phyloP scores from a whole-genome alignment of 2,797 vertebrate species.

The Tadarida brasiliensis region DNA sequence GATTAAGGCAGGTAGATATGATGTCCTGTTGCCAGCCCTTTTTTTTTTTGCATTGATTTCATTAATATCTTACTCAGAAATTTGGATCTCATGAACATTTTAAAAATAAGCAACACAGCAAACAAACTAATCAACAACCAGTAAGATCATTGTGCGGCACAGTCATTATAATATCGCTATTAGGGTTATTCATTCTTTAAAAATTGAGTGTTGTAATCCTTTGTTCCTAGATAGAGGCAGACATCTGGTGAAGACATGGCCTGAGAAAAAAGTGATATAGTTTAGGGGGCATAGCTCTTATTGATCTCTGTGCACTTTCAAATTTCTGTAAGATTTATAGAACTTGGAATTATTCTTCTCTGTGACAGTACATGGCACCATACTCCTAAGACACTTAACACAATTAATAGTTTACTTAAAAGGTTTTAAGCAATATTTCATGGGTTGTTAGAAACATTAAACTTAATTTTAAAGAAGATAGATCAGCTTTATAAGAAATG shows the following conservation, averaged over 20 bases:
- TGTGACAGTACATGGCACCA: neutral
- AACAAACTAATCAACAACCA: neutral
- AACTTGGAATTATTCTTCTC: conserved; percentile 34
- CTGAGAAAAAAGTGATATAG: neutral
- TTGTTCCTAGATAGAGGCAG: neutral
- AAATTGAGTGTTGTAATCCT: neutral
- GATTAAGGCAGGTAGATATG: neutral
- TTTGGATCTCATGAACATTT: neutral
- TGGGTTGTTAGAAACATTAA: conserved; percentile 1
- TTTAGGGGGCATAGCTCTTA: neutral
- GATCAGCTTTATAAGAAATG: neutral
- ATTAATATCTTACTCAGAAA: conserved; percentile 31
- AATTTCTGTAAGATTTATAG: neutral
- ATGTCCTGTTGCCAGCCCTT: neutral
- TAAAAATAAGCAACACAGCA: neutral
- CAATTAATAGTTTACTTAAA: conserved; percentile 43
- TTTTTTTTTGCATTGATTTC: neutral
- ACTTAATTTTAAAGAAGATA: conserved; percentile 4
- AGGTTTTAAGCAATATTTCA: conserved; percentile 8
- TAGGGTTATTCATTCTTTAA: neutral
- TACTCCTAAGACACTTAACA: neutral
- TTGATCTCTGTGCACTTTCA: neutral
- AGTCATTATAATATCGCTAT: neutral
- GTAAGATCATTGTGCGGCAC: neutral
- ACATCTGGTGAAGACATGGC: neutral